phyloP scores from a whole-genome alignment of 2,888 invertebrate species.

The Pandemis heparana region DNA sequence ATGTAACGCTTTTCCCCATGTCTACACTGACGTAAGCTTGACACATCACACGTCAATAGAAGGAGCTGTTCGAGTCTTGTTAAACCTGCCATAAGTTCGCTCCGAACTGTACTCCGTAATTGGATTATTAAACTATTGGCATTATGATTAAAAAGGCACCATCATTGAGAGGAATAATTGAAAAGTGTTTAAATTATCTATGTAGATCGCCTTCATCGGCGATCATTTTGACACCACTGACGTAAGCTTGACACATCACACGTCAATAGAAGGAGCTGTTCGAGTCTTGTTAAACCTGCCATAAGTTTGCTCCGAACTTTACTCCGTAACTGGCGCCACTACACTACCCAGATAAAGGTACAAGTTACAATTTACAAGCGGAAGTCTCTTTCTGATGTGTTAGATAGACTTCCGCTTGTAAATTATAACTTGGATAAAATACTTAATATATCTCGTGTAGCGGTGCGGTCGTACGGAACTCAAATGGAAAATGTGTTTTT shows the following conservation, averaged over 20 bases:
- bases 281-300: constrained; percentile 8
- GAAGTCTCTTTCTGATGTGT: no score
- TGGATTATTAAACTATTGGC: no score
- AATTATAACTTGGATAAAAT: no score
- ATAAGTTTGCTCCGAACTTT: neutral
- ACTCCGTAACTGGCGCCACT: no score
- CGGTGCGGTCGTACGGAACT: no score
- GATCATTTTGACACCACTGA: constrained; percentile 73
- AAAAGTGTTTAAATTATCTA: constrained; percentile 60
- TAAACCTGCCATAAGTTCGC: neutral
- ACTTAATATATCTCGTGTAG: no score
- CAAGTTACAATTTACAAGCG: no score
- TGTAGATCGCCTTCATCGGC: constrained; percentile 58
- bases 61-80: constrained; percentile 25
- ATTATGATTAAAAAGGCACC: no score
- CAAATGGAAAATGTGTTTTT: no score
- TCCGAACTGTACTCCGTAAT: neutral
- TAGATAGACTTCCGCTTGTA: no score
- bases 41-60: constrained; percentile 78
- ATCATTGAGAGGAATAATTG: constrained; percentile 65
- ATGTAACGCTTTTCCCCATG: no score
- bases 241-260: constrained; percentile 78
- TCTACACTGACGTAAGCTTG: constrained; percentile 70
- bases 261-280: constrained; percentile 58
- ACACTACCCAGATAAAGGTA: no score